Conservation (phyloP, 1,140 invertebrate genomes). For the Pomacea maculata region DNA sequence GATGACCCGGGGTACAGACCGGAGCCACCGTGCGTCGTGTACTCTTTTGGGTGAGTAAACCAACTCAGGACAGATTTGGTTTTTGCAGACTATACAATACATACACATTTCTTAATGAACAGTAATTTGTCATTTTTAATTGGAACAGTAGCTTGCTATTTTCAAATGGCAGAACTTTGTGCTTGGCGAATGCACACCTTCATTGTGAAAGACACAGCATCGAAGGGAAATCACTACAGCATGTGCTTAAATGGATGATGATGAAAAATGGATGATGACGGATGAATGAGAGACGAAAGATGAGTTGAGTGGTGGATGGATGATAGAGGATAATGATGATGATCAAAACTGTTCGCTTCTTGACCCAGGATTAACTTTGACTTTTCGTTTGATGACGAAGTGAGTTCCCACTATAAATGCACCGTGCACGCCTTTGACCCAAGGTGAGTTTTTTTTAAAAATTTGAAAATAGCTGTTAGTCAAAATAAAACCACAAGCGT, state of each 20-base stretch:
- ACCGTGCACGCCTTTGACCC: conserved; percentile 20
- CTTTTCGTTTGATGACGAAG: conserved; percentile 24
- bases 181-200: not conserved
- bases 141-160: not conserved
- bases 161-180: not conserved
- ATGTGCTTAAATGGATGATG: not conserved
- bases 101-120: no score
- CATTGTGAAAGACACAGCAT: not conserved
- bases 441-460: not conserved
- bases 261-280: not conserved
- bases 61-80: not conserved
- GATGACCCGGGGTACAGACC: conserved; percentile 36
- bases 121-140: no score
- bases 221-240: not conserved
- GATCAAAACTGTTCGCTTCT: no score
- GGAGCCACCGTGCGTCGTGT: conserved; percentile 35
- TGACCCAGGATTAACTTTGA: conserved; percentile 17
- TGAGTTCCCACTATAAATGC: conserved; percentile 7
- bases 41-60: conserved; percentile 39
- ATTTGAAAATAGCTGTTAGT: not conserved
- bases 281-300: not conserved
- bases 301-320: not conserved
- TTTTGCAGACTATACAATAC: not conserved
- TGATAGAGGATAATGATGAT: not conserved
- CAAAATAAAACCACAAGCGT: no score